Percentiles rank a stretch among this genome's conserved stretches.
Evolutionary conservation across 2,113 vertebrate genomes (phyloP).

Genomic region (Xiphophorus maculatus): DNA sequence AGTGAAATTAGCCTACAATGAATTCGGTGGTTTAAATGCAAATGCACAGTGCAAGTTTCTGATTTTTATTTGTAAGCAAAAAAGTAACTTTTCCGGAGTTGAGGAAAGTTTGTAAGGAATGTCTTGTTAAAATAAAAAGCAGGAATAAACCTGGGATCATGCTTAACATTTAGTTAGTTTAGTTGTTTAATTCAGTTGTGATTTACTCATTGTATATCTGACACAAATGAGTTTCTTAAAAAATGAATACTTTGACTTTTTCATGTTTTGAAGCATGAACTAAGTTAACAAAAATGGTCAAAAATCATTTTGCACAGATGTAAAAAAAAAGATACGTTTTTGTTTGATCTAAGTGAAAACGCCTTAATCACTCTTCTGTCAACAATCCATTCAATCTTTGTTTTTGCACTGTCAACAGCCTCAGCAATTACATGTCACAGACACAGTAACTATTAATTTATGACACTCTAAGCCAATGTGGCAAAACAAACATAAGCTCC

Average conservation of each 20-base stretch:
- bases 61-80: not conserved
- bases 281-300: not conserved
- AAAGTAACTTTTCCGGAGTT: not conserved
- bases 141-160: not conserved
- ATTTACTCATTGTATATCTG: not conserved
- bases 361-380: not conserved
- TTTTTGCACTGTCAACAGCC: not conserved
- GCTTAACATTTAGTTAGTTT: not conserved
- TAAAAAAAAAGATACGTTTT: not conserved
- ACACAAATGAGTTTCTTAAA: not conserved
- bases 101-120: not conserved
- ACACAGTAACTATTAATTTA: constrained; percentile 1
- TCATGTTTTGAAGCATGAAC: not conserved
- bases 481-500: constrained; percentile 13
- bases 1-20: no score
- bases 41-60: not conserved
- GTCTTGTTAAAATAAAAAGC: not conserved
- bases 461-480: constrained; percentile 8
- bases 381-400: constrained; percentile 5
- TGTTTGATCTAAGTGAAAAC: not conserved
- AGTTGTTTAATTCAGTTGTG: no score
- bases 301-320: not conserved
- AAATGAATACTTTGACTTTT: not conserved
- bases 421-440: not conserved
- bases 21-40: not conserved